Percentiles rank a stretch among this genome's conserved stretches.
These are phyloP conservation scores for Lota lota DNA, from an alignment of 2,113 vertebrate species.

Conservation along the genomic window DNA sequence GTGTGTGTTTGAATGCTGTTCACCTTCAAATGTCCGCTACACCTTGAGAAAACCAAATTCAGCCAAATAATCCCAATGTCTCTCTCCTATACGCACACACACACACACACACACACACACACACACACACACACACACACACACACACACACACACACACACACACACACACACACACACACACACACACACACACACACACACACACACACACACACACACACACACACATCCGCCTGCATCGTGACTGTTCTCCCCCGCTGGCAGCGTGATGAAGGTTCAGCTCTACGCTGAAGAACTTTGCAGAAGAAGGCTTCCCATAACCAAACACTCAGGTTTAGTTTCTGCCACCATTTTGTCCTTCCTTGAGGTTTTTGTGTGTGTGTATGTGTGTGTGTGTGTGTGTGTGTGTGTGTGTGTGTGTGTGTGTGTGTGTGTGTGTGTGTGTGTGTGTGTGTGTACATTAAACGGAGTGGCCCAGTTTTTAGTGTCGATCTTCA, in stretches of 20 bases:
- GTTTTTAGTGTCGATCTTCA: conserved; percentile 47
- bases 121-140: neutral
- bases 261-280: no score
- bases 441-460: no score
- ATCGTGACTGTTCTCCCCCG: no score
- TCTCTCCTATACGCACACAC: neutral
- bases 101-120: conserved; percentile 10
- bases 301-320: no score
- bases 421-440: no score
- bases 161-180: no score
- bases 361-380: neutral
- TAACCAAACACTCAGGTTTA: no score
- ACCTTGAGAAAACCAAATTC: neutral
- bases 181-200: neutral
- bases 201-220: conserved; percentile 9
- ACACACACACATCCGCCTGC: neutral
- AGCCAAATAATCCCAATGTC: neutral
- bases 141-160: conserved; percentile 10
- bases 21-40: conserved; percentile 51
- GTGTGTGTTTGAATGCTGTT: conserved; percentile 17
- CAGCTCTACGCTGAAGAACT: no score
- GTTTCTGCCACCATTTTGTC: no score
- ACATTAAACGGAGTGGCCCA: conserved; percentile 46
- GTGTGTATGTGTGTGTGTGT: no score
- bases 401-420: no score